Evolutionary conservation across 1,140 invertebrate genomes (phyloP).

Genomic region (Nymphalis io): DNA sequence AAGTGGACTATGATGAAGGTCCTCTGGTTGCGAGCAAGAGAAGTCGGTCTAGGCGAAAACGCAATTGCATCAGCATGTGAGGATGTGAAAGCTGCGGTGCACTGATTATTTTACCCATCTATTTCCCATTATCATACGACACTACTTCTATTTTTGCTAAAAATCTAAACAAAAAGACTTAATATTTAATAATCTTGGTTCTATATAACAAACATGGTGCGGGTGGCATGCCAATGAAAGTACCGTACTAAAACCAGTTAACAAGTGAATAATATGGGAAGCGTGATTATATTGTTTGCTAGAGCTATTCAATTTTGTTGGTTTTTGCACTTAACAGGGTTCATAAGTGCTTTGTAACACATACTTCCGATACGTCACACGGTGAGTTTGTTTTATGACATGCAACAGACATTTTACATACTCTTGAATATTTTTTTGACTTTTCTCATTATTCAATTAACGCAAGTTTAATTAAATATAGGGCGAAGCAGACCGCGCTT

Average conservation of each 20-base stretch:
- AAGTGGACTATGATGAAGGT: no score
- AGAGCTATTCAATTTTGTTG: constrained; percentile 8
- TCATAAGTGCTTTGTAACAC: constrained; percentile 36
- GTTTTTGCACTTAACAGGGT: constrained; percentile 25
- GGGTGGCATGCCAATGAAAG: neutral
- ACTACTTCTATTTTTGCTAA: no score
- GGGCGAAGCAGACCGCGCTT: neutral
- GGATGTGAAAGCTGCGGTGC: no score
- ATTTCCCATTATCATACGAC: no score
- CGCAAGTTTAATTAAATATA: neutral
- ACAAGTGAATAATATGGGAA: neutral
- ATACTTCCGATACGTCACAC: constrained; percentile 32
- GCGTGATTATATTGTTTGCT: neutral
- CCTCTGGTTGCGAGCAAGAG: no score
- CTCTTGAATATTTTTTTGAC: constrained; percentile 34
- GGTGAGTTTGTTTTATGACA: constrained; percentile 37
- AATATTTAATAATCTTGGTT: no score
- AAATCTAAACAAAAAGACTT: no score
- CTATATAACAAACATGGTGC: no score
- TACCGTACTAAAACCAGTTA: neutral
- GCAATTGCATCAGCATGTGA: no score
- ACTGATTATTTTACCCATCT: no score
- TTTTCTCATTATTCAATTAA: constrained; percentile 13
- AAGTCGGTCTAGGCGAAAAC: no score
- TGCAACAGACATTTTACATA: constrained; percentile 37